phyloP scores from a whole-genome alignment of 2,888 invertebrate genomes.

The Agrilus biguttatus region DNA sequence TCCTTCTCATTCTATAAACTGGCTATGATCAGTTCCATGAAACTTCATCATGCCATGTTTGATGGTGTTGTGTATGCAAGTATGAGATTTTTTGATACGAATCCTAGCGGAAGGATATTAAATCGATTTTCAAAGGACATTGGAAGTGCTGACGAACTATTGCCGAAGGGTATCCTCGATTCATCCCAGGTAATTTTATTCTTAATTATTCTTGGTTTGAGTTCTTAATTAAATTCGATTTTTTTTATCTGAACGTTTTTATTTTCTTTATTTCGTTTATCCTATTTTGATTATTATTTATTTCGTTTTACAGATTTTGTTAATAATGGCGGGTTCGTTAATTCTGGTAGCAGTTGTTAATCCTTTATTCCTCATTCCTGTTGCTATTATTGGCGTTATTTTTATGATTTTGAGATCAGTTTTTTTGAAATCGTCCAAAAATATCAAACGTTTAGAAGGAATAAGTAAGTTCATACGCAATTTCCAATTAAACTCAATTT shows the following conservation, averaged over 20 bases:
- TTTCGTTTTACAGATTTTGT: constrained; percentile 29
- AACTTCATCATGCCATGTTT: constrained; percentile 60
- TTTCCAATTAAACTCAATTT: not conserved
- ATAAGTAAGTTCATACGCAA: constrained; percentile 38
- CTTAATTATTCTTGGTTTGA: too few relatives aligned
- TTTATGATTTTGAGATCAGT: constrained; percentile 48
- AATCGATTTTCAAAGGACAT: constrained; percentile 75
- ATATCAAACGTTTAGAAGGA: constrained; percentile 53
- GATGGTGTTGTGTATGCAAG: constrained; percentile 36
- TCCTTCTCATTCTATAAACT: constrained; percentile 49
- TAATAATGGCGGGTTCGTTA: constrained; percentile 36
- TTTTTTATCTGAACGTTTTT: not conserved
- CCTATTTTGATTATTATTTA: constrained; percentile 8
- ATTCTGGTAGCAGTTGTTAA: constrained; percentile 41
- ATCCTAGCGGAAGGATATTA: constrained; percentile 67
- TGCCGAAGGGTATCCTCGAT: constrained; percentile 52
- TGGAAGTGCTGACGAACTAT: constrained; percentile 60
- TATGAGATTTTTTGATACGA: constrained; percentile 69
- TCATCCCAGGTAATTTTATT: constrained; percentile 34
- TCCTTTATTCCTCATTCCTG: constrained; percentile 32
- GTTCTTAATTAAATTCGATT: not conserved
- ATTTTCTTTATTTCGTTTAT: not conserved
- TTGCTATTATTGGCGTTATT: constrained; percentile 39
- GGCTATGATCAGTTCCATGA: constrained; percentile 49
- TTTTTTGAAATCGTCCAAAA: constrained; percentile 54